phyloP scores from a whole-genome alignment of 2,113 vertebrate species.

The Helogale parvula region DNA sequence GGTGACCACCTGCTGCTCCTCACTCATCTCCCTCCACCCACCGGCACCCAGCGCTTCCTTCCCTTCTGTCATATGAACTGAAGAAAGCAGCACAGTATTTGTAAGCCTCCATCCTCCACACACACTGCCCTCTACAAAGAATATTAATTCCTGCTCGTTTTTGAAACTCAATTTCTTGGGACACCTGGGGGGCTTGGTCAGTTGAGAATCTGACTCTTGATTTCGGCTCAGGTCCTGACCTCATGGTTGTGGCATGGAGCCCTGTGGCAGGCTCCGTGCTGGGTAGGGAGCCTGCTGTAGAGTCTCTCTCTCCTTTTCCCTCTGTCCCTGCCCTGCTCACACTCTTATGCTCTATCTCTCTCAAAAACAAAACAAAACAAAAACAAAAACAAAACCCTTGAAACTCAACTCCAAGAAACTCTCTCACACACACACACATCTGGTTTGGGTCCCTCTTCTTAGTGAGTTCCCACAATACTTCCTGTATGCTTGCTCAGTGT shows the following conservation, averaged over 20 bases:
- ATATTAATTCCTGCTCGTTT: not conserved
- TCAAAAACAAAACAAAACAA: too few species aligned
- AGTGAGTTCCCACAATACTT: not conserved
- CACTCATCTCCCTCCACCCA: not conserved
- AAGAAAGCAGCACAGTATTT: not conserved
- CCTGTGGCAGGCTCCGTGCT: too few species aligned
- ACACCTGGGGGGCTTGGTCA: too few species aligned
- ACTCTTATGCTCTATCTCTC: too few species aligned
- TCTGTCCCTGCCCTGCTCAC: too few species aligned
- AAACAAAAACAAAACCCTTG: not conserved
- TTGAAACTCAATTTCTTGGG: not conserved
- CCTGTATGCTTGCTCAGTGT: not conserved
- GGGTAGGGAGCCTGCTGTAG: too few species aligned
- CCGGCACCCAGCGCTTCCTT: not conserved
- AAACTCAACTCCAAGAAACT: not conserved
- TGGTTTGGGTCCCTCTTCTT: not conserved
- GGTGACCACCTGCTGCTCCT: not conserved
- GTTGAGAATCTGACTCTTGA: too few species aligned
- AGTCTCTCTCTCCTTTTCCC: too few species aligned
- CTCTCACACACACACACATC: not conserved
- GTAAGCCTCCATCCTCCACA: not conserved
- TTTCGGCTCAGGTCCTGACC: too few species aligned
- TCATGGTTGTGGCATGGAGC: too few species aligned
- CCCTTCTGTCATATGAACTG: not conserved
- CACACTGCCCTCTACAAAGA: not conserved